A percentile compares a stretch with the other conserved stretches of the same genome.
Evolutionary conservation across 2,888 invertebrate genomes (phyloP).

Genomic region (Spisula solida): DNA sequence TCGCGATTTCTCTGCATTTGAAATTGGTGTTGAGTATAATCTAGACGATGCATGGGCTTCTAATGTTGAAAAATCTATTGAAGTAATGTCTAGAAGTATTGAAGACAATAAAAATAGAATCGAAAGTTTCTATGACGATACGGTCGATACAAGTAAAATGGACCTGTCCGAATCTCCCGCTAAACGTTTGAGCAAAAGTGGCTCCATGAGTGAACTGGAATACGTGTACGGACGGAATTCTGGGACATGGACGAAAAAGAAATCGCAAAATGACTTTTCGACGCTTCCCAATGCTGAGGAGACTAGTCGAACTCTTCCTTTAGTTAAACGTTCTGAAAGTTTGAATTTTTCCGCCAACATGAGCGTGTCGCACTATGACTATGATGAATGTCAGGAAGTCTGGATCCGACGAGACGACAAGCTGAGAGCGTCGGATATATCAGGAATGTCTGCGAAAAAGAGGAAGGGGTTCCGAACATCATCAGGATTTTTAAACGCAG

Average conservation of each 20-base stretch:
- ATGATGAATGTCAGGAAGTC: constrained; percentile 63
- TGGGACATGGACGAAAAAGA: constrained; percentile 83
- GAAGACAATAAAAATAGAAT: constrained; percentile 61
- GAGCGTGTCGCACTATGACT: constrained; percentile 54
- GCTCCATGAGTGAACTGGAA: constrained; percentile 68
- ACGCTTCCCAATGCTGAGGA: constrained; percentile 84
- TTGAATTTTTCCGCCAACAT: constrained; percentile 61
- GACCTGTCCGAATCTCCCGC: constrained; percentile 61
- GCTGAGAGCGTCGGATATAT: constrained; percentile 58
- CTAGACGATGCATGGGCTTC: constrained; percentile 70
- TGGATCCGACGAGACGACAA: constrained; percentile 70
- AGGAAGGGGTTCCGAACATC: constrained; percentile 65
- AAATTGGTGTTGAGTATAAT: constrained; percentile 68
- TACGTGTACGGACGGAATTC: constrained; percentile 71
- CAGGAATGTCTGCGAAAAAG: constrained; percentile 63
- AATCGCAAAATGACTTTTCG: constrained; percentile 74
- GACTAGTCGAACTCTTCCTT: constrained; percentile 77
- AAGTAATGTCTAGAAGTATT: constrained; percentile 68
- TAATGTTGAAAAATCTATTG: constrained; percentile 67
- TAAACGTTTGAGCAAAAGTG: constrained; percentile 67
- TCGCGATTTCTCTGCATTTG: constrained; percentile 57
- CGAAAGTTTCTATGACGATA: constrained; percentile 61
- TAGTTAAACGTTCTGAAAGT: constrained; percentile 67
- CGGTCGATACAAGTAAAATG: constrained; percentile 64
- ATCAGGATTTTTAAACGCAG: constrained; percentile 67